A percentile compares a stretch with the other conserved stretches of the same genome.
These are phyloP conservation scores for Zosterops pallidus DNA, from an alignment of 2,113 vertebrate species.

Conservation along the genomic window DNA sequence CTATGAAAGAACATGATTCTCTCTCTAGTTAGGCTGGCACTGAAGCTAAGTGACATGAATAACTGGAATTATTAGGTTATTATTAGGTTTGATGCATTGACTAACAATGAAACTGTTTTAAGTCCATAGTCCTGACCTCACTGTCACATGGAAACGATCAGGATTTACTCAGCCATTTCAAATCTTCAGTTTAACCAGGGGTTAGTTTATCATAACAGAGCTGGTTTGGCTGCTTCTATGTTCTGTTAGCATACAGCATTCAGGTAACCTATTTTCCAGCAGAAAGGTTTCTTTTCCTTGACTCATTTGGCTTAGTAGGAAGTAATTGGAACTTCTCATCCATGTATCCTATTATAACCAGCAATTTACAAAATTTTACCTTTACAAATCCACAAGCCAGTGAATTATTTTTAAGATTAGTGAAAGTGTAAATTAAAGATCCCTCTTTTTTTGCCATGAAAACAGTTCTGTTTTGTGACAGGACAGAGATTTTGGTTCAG, in stretches of 20 bases:
- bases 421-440: background rate
- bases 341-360: background rate
- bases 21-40: background rate
- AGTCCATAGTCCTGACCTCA: background rate
- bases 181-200: background rate
- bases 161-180: background rate
- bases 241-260: background rate
- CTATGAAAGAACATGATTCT: background rate
- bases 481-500: slow-evolving; percentile 10
- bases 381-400: background rate
- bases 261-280: background rate
- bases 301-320: background rate
- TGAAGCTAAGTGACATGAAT: background rate
- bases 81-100: background rate
- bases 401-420: background rate
- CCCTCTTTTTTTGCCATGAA: background rate
- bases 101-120: background rate
- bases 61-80: background rate
- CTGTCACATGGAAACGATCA: background rate
- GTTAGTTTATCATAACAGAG: background rate
- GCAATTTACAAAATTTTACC: background rate
- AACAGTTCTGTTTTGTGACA: background rate
- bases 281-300: slow-evolving; percentile 7
- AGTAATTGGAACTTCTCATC: slow-evolving; percentile 35
- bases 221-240: background rate